Evolutionary conservation across 2,113 vertebrate species (phyloP), one percentile per base, ranked within the genome.

Genomic region (Lates calcarifer): DNA sequence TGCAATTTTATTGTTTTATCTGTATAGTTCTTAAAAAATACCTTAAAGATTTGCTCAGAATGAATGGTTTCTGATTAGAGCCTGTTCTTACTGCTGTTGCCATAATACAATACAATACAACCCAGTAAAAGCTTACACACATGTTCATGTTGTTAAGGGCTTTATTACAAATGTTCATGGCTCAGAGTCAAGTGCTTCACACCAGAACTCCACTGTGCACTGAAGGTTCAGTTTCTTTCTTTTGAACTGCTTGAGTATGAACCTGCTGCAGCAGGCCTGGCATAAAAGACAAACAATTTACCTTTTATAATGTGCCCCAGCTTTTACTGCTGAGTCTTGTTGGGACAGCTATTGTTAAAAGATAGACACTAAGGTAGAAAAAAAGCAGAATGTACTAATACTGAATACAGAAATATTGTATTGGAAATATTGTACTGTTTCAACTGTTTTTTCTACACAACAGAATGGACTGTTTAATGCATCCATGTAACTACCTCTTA

Each of bases 211-310:
- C 0, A 0, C 41, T 28, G 29, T 62, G 47, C 18, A 49, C 17
- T 20, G 0, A 47, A 2, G 26, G 22, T n/a, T 53, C 4, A 20
- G 31, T 39, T 60, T 74, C 7, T 18, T n/a, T 55, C 45, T 60
- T 82, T 41, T 67, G 24, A 49, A 37, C 33, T 28, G 15, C 28
- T 8, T 28, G 37, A 70, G 55, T 57, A 26, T 63, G 26, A 77
- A 66, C 62, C 26, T 69, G 63, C 26, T 35, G 14, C 67, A 49
- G 65, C 57, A 15, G 51, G 26, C 31, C 49, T 74, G 41, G 43
- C 67, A 56, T 47, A 5, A 55, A 55, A 82, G 57, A 43, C 35
- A 78, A 58, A 77, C 33, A 62, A 37, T 74, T 37, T 53, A 70
- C 69, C n/a, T 70, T 65, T 75, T 18, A 28, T 69, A 69, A 22